phyloP scores from a whole-genome alignment of 2,113 vertebrate genomes.

The Pelecanoides urinatrix region DNA sequence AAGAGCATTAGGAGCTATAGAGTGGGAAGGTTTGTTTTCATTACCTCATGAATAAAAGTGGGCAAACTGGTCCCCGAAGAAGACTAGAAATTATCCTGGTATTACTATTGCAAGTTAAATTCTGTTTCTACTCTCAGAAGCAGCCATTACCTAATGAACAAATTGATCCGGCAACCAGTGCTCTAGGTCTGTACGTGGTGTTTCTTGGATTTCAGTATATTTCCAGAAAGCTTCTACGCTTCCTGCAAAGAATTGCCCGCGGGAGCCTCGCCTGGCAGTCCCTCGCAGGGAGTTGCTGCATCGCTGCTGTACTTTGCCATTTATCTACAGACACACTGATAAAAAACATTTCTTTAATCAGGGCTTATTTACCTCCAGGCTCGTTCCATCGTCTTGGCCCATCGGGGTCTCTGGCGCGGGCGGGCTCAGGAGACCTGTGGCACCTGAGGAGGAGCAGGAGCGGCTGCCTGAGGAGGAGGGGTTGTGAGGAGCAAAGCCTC shows the following conservation, averaged over 20 bases:
- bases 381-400: background rate
- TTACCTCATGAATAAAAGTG: conserved; percentile 14
- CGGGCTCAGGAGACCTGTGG: background rate
- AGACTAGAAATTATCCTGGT: background rate
- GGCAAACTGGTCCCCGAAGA: background rate
- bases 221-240: background rate
- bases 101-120: background rate
- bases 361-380: background rate
- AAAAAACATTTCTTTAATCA: background rate
- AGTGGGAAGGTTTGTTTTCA: conserved; percentile 23
- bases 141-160: background rate
- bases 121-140: background rate
- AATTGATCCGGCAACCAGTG: background rate
- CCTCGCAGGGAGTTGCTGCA: background rate
- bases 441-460: background rate
- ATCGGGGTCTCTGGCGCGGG: background rate
- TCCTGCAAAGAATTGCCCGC: background rate
- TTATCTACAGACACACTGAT: background rate
- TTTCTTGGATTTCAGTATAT: background rate
- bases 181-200: background rate
- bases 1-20: background rate
- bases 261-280: background rate
- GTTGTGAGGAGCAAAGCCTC: background rate
- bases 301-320: background rate
- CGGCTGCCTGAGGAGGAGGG: background rate